Evolutionary conservation across 2,888 invertebrate species (phyloP).

Genomic region (Gastrophysa polygoni): DNA sequence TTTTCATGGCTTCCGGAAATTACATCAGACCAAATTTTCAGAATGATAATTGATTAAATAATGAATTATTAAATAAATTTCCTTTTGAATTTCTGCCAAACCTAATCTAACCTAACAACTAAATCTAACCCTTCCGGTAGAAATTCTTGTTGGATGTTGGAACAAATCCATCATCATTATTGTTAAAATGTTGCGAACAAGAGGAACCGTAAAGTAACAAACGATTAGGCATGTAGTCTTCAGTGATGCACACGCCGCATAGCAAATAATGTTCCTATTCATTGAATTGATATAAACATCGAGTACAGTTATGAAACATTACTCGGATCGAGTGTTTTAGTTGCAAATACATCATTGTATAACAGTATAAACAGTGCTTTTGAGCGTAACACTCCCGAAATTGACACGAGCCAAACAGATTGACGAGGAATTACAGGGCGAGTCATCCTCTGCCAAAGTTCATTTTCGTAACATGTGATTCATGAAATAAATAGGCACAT

Average conservation of each 20-base stretch:
- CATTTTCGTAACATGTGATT: too few species aligned
- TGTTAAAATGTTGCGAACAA: background rate
- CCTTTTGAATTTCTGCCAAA: too few species aligned
- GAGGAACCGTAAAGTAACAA: background rate
- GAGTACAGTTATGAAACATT: conserved; percentile 8
- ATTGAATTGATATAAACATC: conserved; percentile 16
- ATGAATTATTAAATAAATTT: too few species aligned
- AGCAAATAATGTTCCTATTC: conserved; percentile 18
- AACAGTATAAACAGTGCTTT: conserved; percentile 10
- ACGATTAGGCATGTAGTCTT: background rate
- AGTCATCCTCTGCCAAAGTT: too few species aligned
- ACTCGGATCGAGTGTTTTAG: conserved; percentile 3
- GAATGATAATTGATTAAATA: too few species aligned
- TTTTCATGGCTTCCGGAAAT: too few species aligned
- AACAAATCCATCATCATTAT: background rate
- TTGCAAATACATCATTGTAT: conserved; percentile 2
- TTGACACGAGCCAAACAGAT: background rate
- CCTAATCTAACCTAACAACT: too few species aligned
- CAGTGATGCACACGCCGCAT: conserved; percentile 1
- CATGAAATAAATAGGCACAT: too few species aligned
- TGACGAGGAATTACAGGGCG: background rate
- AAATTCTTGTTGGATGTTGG: background rate
- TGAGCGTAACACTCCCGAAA: background rate
- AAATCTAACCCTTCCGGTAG: too few species aligned
- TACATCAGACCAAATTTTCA: too few species aligned